Evolutionary conservation across 1,140 invertebrate species (phyloP).

Genomic region (Pinna nobilis): DNA sequence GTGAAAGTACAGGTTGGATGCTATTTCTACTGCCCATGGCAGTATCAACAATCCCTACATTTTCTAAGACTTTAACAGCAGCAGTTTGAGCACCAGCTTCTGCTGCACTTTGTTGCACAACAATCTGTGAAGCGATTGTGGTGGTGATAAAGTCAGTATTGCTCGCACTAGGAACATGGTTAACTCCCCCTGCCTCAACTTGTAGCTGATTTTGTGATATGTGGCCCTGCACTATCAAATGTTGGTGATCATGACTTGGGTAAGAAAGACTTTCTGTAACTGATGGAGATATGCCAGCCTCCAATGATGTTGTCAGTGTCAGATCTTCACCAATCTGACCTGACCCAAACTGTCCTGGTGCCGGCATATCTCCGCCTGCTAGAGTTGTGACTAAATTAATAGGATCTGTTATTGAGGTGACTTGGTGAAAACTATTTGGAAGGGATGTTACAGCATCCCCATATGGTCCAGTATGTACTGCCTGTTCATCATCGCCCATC

Average conservation of each 20-base stretch:
- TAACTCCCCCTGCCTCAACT: too few species aligned
- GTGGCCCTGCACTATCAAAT: not conserved
- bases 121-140: not conserved
- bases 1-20: not conserved
- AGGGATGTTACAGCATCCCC: constrained; percentile 18
- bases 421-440: not conserved
- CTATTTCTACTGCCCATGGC: constrained; percentile 39
- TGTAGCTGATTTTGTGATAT: too few species aligned
- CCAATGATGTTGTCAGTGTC: constrained; percentile 28
- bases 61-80: constrained; percentile 12
- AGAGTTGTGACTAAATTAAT: constrained; percentile 26
- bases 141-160: not conserved
- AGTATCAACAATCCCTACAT: constrained; percentile 32
- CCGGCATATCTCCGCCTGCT: not conserved
- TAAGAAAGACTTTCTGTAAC: not conserved
- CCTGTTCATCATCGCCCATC: constrained; percentile 7
- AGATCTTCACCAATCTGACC: constrained; percentile 25
- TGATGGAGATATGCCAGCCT: constrained; percentile 16
- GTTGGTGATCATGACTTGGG: not conserved
- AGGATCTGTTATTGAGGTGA: constrained; percentile 13
- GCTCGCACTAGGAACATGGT: not conserved
- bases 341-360: constrained; percentile 12
- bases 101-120: not conserved
- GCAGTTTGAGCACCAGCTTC: not conserved
- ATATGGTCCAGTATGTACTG: constrained; percentile 16